Percentiles rank a stretch among this genome's conserved stretches.
phyloP scores from a whole-genome alignment of 1,140 invertebrate species.

The Acromyrmex echinatior region DNA sequence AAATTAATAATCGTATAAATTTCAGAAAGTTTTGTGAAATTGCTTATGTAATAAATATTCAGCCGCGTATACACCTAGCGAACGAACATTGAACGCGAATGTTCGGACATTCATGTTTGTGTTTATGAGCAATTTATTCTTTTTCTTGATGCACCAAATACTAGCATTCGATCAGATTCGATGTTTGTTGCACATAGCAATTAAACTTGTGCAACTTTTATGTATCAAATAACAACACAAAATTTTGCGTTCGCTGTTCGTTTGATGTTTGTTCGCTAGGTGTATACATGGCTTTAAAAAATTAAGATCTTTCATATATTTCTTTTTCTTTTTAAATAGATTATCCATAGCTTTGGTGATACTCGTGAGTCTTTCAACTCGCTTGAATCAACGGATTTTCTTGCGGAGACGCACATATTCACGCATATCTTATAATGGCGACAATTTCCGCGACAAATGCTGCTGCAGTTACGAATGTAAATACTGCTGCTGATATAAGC shows the following conservation, averaged over 20 bases:
- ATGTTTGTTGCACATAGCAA: too few relatives aligned
- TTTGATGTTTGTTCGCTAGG: too few relatives aligned
- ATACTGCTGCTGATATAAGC: conserved; percentile 88
- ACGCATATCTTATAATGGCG: conserved; percentile 84
- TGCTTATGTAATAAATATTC: not conserved
- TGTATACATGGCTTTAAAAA: too few relatives aligned
- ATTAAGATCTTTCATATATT: not conserved
- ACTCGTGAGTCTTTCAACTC: not conserved
- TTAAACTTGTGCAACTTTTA: too few relatives aligned
- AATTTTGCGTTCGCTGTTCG: too few relatives aligned
- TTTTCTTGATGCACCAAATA: too few relatives aligned
- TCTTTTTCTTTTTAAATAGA: not conserved
- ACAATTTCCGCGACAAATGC: conserved; percentile 87
- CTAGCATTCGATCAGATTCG: too few relatives aligned
- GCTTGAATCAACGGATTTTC: not conserved
- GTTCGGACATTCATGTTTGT: too few relatives aligned
- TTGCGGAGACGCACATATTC: conserved; percentile 2
- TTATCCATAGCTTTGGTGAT: conserved; percentile 25
- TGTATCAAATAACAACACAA: too few relatives aligned
- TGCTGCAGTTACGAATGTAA: conserved; percentile 86
- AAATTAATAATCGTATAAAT: not conserved
- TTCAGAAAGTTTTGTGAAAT: not conserved
- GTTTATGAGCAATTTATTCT: too few relatives aligned
- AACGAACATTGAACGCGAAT: too few relatives aligned
- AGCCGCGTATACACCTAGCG: too few relatives aligned